Conservation (phyloP, 37 sponge, comb jelly and placozoan genomes). For the Aphrocallistes beatrix region DNA sequence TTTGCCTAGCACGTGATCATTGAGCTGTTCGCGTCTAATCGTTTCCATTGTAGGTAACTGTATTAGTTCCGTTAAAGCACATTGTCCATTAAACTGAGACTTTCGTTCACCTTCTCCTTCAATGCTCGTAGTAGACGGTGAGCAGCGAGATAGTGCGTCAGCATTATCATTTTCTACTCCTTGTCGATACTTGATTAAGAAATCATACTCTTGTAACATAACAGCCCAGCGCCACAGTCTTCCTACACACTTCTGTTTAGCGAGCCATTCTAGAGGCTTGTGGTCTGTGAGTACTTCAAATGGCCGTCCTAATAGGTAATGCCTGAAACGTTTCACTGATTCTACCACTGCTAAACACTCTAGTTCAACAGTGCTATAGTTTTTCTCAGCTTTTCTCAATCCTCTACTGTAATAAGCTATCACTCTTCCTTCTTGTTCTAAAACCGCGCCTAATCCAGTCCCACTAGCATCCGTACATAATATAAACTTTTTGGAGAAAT, state of each 20-base stretch:
- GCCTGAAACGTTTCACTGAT: too few relatives aligned
- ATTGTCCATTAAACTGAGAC: neutral
- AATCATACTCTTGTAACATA: slow-evolving; percentile 31
- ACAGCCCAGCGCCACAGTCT: slow-evolving; percentile 36
- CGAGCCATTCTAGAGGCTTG: too few relatives aligned
- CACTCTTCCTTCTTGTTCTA: too few relatives aligned
- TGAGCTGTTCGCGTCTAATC: neutral
- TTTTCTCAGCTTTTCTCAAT: too few relatives aligned
- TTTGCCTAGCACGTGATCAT: neutral
- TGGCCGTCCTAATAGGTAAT: too few relatives aligned
- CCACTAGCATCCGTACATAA: slow-evolving; percentile 27
- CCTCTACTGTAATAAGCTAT: too few relatives aligned
- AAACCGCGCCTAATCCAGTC: too few relatives aligned
- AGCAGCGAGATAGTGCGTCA: slow-evolving; percentile 36
- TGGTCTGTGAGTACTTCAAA: too few relatives aligned
- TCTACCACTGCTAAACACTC: too few relatives aligned
- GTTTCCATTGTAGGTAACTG: neutral
- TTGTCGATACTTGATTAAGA: slow-evolving; percentile 24
- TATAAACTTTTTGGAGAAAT: slow-evolving; percentile 18
- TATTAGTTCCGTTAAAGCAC: neutral
- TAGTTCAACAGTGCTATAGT: too few relatives aligned
- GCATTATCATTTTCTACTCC: slow-evolving; percentile 36
- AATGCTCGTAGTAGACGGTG: neutral
- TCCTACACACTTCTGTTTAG: too few relatives aligned
- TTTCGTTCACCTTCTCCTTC: neutral